Evolutionary conservation across 2,797 vertebrate genomes (phyloP).

Genomic region (Pygocentrus nattereri): DNA sequence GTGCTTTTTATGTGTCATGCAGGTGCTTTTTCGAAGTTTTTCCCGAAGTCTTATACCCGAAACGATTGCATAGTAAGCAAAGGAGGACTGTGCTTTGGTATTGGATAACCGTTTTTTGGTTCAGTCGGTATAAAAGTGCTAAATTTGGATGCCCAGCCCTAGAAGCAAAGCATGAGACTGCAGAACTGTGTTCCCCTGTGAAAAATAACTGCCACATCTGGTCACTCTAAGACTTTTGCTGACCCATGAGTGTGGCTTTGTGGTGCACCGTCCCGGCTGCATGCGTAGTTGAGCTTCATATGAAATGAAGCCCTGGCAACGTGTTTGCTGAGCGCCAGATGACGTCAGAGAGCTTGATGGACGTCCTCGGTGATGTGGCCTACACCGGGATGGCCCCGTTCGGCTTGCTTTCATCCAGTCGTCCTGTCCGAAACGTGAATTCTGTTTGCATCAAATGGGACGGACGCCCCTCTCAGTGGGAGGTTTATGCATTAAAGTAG

Average conservation of each 20-base stretch:
- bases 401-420: background rate
- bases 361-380: background rate
- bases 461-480: conserved; percentile 10
- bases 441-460: conserved; percentile 21
- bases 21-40: too few relatives aligned
- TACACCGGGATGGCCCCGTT: background rate
- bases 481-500: background rate
- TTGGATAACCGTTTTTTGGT: too few relatives aligned
- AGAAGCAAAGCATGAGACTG: too few relatives aligned
- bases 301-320: background rate
- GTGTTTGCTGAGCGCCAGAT: background rate
- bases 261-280: background rate
- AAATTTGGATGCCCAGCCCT: background rate
- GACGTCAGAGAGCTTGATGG: background rate
- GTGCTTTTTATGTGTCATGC: too few relatives aligned
- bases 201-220: too few relatives aligned
- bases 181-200: background rate
- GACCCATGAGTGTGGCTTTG: background rate
- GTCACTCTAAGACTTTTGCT: background rate
- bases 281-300: background rate
- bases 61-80: too few relatives aligned
- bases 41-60: too few relatives aligned
- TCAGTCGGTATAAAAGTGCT: too few relatives aligned
- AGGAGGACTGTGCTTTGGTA: too few relatives aligned
- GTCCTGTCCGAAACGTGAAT: background rate